Conservation (phyloP, 2,888 invertebrate species). For the Chironomus tentans region DNA sequence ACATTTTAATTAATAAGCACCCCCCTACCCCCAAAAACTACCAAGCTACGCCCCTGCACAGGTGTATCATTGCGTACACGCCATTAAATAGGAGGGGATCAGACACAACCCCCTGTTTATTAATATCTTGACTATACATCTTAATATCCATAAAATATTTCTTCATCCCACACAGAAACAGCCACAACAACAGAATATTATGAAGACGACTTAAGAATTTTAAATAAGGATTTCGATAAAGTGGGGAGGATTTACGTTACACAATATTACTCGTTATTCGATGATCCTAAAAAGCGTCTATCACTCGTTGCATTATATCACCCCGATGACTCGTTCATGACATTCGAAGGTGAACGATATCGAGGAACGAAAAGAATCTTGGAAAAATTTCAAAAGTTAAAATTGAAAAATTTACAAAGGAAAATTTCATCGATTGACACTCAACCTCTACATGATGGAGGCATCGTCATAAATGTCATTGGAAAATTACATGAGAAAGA, state of each 20-base stretch:
- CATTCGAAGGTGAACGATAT: no score
- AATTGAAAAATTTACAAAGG: neutral
- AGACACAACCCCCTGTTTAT: no score
- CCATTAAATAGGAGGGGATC: no score
- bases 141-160: neutral
- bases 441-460: neutral
- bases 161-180: neutral
- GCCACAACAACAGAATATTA: neutral
- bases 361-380: no score
- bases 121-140: no score
- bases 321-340: neutral
- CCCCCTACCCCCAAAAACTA: no score
- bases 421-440: neutral
- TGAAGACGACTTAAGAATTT: neutral
- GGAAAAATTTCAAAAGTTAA: neutral
- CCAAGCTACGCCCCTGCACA: no score
- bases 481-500: neutral
- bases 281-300: neutral
- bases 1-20: no score
- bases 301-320: constrained; percentile 4
- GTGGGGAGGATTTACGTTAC: constrained; percentile 9
- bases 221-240: constrained; percentile 12
- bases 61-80: no score
- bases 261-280: constrained; percentile 9
- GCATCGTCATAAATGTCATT: constrained; percentile 2